Percentiles rank a stretch among this genome's conserved stretches.
These are phyloP conservation scores for Agrypnus murinus DNA, from an alignment of 2,888 invertebrate genomes.

Conservation along the genomic window DNA sequence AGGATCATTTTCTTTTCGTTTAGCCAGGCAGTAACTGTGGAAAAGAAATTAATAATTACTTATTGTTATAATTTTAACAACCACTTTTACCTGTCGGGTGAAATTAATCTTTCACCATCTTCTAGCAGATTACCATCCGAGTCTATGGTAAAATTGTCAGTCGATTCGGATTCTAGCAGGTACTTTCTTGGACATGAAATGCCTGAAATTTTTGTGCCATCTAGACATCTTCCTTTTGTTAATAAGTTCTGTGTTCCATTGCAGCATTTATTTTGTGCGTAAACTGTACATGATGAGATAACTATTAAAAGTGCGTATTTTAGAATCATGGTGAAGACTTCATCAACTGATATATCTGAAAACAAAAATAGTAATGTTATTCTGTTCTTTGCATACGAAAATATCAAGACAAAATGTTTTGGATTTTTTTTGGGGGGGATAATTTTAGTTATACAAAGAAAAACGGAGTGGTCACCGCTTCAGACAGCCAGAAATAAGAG, in stretches of 20 bases:
- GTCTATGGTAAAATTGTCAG: slow-evolving; percentile 68
- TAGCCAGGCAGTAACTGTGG: slow-evolving; percentile 67
- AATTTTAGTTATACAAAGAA: too few species aligned
- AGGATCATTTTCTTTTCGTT: slow-evolving; percentile 43
- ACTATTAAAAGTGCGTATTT: background rate
- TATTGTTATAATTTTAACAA: background rate
- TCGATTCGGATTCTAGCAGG: slow-evolving; percentile 67
- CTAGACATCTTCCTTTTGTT: slow-evolving; percentile 36
- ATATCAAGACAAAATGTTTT: background rate
- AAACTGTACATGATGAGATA: background rate
- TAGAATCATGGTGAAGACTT: slow-evolving; percentile 12
- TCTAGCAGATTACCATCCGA: slow-evolving; percentile 66
- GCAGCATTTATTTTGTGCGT: slow-evolving; percentile 41
- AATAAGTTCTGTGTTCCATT: slow-evolving; percentile 41
- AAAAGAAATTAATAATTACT: slow-evolving; percentile 22
- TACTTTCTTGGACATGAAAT: slow-evolving; percentile 65
- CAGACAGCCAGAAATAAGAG: too few species aligned
- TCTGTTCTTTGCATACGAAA: background rate
- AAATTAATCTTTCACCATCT: slow-evolving; percentile 3
- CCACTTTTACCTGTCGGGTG: slow-evolving; percentile 25
- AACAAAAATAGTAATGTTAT: background rate
- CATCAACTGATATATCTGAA: background rate
- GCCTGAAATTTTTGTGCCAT: slow-evolving; percentile 46
- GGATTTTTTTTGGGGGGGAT: too few species aligned
- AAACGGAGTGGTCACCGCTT: too few species aligned